Evolutionary conservation across 2,888 invertebrate genomes (phyloP), one percentile per base, ranked within the genome.

Genomic region (Pardosa pseudoannulata): DNA sequence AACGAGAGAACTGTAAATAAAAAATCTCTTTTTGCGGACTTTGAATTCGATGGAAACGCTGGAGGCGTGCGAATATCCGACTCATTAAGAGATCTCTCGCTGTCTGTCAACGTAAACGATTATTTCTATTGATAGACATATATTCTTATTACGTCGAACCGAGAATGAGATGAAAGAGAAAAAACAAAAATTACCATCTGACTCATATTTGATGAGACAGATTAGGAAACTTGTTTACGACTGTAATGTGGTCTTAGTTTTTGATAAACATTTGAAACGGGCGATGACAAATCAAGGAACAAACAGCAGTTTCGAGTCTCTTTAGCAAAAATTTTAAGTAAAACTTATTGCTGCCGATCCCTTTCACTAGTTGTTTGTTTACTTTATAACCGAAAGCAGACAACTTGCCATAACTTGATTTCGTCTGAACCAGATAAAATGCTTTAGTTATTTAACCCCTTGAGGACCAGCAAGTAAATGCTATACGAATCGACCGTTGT

Each of bases 181-280:
- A n/a, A n/a, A n/a, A n/a, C n/a, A n/a, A n/a, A 27, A 28, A n/a
- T 64, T 7, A 16, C 64, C 64, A 19, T 27, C 64, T 81, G 67
- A 68, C 50, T 81, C 80, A 71, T 75, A 56, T 75, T 75, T 82
- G 71, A 82, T 75, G 70, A 82, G 32, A 36, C 19, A 41, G 62
- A 70, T 75, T 74, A 74, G 31, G 50, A 31, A 64, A 56, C 31
- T 75, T 82, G 82, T 82, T 82, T 82, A 82, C 82, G 19, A 29
- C 41, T 19, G 9, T n/a, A n/a, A n/a, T n/a, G n/a, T n/a, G n/a
- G 23, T 46, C 68, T 62, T 31, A 39, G 56, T 39, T 62, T n/a
- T 31, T 73, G 80, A 81, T 81, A 81, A 74, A 73, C 32, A 71
- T 75, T 75, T 39, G 29, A n/a, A 36, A 13, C 27, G 16, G 19